phyloP scores from a whole-genome alignment of 2,888 invertebrate species.

The Hesperia comma region DNA sequence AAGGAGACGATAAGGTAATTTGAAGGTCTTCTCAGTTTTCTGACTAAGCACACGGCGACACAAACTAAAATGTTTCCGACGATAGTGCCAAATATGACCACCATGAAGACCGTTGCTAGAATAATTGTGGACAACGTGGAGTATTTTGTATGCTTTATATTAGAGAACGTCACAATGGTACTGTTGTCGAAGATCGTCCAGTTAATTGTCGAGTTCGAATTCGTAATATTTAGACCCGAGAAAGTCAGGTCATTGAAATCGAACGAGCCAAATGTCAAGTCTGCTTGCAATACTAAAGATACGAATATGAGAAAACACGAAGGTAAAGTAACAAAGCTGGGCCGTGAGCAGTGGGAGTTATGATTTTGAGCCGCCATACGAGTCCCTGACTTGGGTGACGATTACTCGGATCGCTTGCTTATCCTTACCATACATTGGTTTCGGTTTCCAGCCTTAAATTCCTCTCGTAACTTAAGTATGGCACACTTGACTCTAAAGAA shows the following conservation, averaged over 20 bases:
- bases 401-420: slow-evolving; percentile 62
- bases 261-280: slow-evolving; percentile 59
- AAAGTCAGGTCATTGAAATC: slow-evolving; percentile 60
- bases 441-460: slow-evolving; percentile 50
- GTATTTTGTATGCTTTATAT: slow-evolving; percentile 75
- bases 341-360: slow-evolving; percentile 76
- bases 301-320: slow-evolving; percentile 79
- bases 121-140: slow-evolving; percentile 84
- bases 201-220: slow-evolving; percentile 64
- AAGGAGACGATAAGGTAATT: slow-evolving; percentile 96
- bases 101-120: slow-evolving; percentile 88
- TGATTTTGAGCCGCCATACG: slow-evolving; percentile 81
- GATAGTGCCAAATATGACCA: slow-evolving; percentile 91
- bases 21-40: slow-evolving; percentile 94
- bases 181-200: slow-evolving; percentile 68
- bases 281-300: slow-evolving; percentile 65
- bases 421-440: slow-evolving; percentile 79
- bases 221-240: slow-evolving; percentile 59
- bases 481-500: slow-evolving; percentile 15
- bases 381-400: slow-evolving; percentile 74
- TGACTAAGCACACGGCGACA: slow-evolving; percentile 96
- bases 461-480: slow-evolving; percentile 41
- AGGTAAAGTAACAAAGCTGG: slow-evolving; percentile 83
- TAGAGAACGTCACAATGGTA: slow-evolving; percentile 51
- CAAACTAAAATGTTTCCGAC: slow-evolving; percentile 97